Percentiles rank a stretch among this genome's conserved stretches.
phyloP scores from a whole-genome alignment of 2,113 vertebrate species.

The Romanogobio albipinnatus region DNA sequence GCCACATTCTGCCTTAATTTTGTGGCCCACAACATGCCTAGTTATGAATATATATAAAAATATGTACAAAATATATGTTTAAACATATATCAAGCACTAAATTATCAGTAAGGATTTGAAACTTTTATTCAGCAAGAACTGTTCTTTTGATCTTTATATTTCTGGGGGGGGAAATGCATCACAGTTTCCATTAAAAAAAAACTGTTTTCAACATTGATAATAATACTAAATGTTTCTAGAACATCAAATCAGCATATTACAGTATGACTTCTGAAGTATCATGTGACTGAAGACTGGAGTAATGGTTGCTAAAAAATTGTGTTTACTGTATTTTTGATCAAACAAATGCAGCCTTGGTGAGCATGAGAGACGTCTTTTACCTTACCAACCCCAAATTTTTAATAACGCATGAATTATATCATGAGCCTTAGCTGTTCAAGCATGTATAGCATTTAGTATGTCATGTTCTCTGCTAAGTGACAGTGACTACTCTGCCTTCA shows the following conservation, averaged over 20 bases:
- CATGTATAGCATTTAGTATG: not conserved
- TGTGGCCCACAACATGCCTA: not conserved
- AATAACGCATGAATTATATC: not conserved
- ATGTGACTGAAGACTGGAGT: not conserved
- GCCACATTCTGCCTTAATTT: not conserved
- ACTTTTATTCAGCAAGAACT: no score
- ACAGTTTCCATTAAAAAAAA: not conserved
- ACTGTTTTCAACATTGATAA: not conserved
- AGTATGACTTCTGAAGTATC: not conserved
- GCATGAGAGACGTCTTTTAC: not conserved
- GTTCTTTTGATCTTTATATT: no score
- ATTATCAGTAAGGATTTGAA: no score
- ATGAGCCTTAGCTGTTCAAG: not conserved
- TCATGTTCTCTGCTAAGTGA: not conserved
- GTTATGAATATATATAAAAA: not conserved
- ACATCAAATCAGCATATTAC: not conserved
- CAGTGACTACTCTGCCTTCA: not conserved
- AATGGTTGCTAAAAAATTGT: not conserved
- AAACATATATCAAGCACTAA: no score
- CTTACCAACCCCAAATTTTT: no score
- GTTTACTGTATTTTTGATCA: not conserved
- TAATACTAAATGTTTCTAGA: not conserved
- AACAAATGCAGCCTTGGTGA: not conserved
- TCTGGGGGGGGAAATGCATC: no score
- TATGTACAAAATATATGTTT: not conserved